Percentiles rank a stretch among this genome's conserved stretches.
These are phyloP conservation scores for Tetramorium bicarinatum DNA, from an alignment of 2,888 invertebrate species.

Conservation along the genomic window DNA sequence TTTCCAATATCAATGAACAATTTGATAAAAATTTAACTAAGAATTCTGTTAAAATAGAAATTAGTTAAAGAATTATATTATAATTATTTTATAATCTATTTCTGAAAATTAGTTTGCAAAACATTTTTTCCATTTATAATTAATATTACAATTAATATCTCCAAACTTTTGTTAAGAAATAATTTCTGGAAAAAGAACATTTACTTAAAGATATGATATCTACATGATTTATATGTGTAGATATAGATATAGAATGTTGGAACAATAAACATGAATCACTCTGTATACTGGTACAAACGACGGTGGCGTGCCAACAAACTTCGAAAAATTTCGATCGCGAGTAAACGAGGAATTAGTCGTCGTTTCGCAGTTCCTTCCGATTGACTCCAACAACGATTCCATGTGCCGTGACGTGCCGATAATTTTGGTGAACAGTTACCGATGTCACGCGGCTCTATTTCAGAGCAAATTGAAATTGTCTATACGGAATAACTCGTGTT, in stretches of 20 bases:
- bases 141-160: neutral
- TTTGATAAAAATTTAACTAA: neutral
- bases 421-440: constrained; percentile 14
- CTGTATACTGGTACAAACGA: constrained; percentile 63
- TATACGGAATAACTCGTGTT: neutral
- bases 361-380: constrained; percentile 64
- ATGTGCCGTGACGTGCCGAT: constrained; percentile 23
- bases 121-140: neutral
- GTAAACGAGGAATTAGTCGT: constrained; percentile 42
- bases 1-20: neutral
- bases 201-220: neutral
- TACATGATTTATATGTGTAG: neutral
- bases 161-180: neutral
- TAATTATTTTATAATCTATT: neutral
- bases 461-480: neutral
- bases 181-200: neutral
- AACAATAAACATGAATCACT: neutral
- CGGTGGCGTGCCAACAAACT: constrained; percentile 77
- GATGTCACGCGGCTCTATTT: constrained; percentile 21
- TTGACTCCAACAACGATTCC: constrained; percentile 67
- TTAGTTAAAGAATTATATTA: neutral
- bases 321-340: constrained; percentile 71
- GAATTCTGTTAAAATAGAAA: constrained; percentile 7
- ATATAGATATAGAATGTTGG: neutral
- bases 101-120: neutral